Conservation (phyloP, 1,140 invertebrate species). For the Drosophila navojoa region DNA sequence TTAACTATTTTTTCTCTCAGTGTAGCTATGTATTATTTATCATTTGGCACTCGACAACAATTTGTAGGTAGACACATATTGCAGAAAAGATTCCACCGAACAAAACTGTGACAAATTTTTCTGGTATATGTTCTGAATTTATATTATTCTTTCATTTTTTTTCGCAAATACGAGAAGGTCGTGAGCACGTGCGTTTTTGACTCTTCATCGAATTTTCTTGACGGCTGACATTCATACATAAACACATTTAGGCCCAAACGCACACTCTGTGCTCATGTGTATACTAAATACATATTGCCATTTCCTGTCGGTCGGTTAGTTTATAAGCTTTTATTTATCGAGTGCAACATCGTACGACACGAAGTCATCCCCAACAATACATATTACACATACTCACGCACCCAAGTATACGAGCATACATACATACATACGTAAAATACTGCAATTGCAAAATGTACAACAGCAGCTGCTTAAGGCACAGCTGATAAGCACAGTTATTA, state of each 20-base stretch:
- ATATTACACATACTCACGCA: constrained; percentile 1
- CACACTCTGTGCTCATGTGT: constrained; percentile 1
- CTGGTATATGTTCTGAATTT: constrained; percentile 17
- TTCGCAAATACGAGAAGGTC: constrained; percentile 45
- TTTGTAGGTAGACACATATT: constrained; percentile 42
- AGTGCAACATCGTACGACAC: constrained; percentile 17
- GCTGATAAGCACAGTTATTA: constrained; percentile 73
- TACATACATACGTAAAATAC: constrained; percentile 1
- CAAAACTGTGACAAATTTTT: constrained; percentile 57
- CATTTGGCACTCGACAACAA: constrained; percentile 57
- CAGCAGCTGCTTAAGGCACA: constrained; percentile 68
- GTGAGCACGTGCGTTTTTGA: constrained; percentile 43
- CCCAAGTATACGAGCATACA: constrained; percentile 4
- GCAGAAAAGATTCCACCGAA: constrained; percentile 54
- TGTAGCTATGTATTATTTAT: constrained; percentile 37
- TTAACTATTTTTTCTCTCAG: not conserved
- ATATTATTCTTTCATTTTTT: constrained; percentile 31
- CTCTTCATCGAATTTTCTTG: constrained; percentile 7
- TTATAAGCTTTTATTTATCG: constrained; percentile 15
- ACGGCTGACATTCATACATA: constrained; percentile 17
- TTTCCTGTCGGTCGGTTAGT: constrained; percentile 39
- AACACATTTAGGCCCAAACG: constrained; percentile 6
- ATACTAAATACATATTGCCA: constrained; percentile 2
- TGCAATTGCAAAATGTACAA: constrained; percentile 22
- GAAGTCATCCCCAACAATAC: constrained; percentile 18